Conservation (phyloP, 2,113 vertebrate genomes). For the Ptilorrhoa leucosticta region DNA sequence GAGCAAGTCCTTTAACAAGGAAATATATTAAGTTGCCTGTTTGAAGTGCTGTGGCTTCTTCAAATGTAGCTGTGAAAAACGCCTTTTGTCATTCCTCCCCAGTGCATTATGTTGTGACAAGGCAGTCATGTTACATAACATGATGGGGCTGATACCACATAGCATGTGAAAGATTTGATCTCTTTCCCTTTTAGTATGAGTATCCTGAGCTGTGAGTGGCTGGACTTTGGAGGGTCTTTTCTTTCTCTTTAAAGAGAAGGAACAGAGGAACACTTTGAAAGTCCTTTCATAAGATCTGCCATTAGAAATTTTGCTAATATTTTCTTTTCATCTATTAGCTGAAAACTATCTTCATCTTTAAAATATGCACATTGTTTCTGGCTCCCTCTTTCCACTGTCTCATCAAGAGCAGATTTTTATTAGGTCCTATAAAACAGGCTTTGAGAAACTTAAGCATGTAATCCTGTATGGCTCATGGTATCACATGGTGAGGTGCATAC, state of each 20-base stretch:
- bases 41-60: constrained; percentile 26
- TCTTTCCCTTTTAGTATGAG: not conserved
- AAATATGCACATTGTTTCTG: not conserved
- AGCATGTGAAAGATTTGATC: constrained; percentile 35
- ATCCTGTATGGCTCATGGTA: not conserved
- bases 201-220: not conserved
- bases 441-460: not conserved
- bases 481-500: not conserved
- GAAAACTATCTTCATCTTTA: not conserved
- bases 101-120: constrained; percentile 40
- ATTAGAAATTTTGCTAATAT: not conserved
- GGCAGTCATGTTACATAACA: constrained; percentile 15
- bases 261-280: not conserved
- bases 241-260: not conserved
- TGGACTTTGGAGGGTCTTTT: not conserved
- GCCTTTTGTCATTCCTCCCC: constrained; percentile 50
- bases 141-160: constrained; percentile 41
- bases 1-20: not conserved
- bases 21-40: not conserved
- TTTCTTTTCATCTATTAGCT: not conserved
- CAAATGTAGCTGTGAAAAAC: constrained; percentile 20
- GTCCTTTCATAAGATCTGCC: not conserved
- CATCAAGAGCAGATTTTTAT: not conserved
- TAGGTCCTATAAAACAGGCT: not conserved
- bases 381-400: not conserved